Evolutionary conservation across 2,888 invertebrate species (phyloP).

Genomic region (Eristalis tenax): DNA sequence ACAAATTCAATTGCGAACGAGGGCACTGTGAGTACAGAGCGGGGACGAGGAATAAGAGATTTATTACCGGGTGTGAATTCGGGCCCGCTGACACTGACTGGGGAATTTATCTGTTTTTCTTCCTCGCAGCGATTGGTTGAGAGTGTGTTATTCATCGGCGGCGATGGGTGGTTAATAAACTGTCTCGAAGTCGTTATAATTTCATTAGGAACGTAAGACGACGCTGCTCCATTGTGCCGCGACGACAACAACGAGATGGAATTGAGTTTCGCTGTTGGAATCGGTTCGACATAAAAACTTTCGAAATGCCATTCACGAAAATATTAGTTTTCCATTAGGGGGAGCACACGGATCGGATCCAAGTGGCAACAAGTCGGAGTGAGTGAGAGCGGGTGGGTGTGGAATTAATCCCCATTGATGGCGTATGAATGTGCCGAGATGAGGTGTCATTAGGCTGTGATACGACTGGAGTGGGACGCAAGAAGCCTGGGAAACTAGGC

Average conservation of each 20-base stretch:
- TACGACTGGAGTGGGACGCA: not conserved
- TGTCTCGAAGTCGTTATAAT: conserved; percentile 38
- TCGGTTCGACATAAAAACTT: conserved; percentile 9
- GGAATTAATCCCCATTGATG: not conserved
- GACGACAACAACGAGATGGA: not conserved
- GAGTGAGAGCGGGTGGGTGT: not conserved
- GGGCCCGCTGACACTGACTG: conserved; percentile 21
- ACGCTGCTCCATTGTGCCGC: not conserved
- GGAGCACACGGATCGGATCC: not conserved
- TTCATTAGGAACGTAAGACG: conserved; percentile 20
- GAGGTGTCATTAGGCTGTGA: not conserved
- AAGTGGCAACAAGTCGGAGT: conserved; percentile 7
- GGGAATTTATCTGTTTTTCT: conserved; percentile 42
- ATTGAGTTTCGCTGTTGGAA: conserved; percentile 19
- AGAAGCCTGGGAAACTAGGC: not conserved
- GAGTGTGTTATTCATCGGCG: conserved; percentile 45
- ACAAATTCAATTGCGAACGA: conserved; percentile 58
- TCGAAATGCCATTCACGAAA: not conserved
- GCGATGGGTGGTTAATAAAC: conserved; percentile 21
- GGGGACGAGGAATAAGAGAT: conserved; percentile 36
- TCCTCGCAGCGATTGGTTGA: not conserved
- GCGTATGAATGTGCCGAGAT: not conserved
- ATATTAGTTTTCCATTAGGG: conserved; percentile 21
- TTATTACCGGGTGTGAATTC: conserved; percentile 33
- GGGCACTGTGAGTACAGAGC: conserved; percentile 27